phyloP scores from a whole-genome alignment of 2,113 vertebrate species.

The Narcine bancroftii region DNA sequence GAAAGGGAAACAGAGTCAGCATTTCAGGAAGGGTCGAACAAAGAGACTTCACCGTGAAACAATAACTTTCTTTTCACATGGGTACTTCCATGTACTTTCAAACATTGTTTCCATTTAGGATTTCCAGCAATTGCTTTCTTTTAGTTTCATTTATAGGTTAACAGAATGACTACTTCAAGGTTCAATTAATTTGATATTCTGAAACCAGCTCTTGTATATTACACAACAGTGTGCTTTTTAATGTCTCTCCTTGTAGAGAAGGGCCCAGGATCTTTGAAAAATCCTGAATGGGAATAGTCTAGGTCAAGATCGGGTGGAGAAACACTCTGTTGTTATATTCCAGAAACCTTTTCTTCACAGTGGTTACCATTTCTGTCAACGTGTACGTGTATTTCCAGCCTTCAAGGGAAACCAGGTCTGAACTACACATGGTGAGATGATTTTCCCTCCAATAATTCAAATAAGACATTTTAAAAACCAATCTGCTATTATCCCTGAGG shows the following conservation, averaged over 20 bases:
- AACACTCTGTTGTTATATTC: background rate
- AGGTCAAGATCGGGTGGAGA: background rate
- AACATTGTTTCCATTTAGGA: too few relatives aligned
- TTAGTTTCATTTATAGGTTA: background rate
- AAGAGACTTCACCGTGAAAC: too few relatives aligned
- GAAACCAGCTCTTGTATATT: background rate
- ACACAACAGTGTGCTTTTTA: background rate
- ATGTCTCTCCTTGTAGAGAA: background rate
- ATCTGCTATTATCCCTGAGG: background rate
- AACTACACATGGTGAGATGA: background rate
- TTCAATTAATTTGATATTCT: background rate
- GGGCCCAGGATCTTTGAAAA: background rate
- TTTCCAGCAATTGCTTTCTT: too few relatives aligned
- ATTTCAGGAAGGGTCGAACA: too few relatives aligned
- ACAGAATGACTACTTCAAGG: background rate
- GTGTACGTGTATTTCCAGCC: background rate
- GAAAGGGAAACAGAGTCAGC: too few relatives aligned
- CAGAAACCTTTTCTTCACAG: background rate
- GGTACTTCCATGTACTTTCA: too few relatives aligned
- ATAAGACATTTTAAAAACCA: background rate
- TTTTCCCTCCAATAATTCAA: background rate
- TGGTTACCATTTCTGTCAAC: background rate
- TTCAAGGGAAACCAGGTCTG: background rate
- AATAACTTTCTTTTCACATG: too few relatives aligned
- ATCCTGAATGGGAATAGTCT: background rate